A percentile compares a stretch with the other conserved stretches of the same genome.
phyloP scores from a whole-genome alignment of 2,113 vertebrate genomes.

The Monarcha castaneiventris region DNA sequence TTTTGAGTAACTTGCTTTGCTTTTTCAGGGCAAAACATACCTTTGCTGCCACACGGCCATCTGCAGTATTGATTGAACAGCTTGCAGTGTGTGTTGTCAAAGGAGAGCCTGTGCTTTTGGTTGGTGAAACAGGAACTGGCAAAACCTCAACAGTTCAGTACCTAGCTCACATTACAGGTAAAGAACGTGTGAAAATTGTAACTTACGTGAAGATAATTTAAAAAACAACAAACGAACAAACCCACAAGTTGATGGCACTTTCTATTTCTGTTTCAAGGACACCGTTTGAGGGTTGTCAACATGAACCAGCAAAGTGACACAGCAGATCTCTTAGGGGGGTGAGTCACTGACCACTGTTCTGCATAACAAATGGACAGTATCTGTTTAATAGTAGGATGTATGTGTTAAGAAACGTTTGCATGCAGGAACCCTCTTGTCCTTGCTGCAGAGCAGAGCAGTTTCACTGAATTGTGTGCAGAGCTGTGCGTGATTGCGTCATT shows the following conservation, averaged over 20 bases:
- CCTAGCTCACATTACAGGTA: constrained; percentile 89
- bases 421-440: not conserved
- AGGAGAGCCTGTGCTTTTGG: constrained; percentile 89
- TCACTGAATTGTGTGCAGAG: not conserved
- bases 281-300: constrained; percentile 87
- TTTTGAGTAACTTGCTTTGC: not conserved
- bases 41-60: constrained; percentile 91
- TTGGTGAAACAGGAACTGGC: constrained; percentile 95
- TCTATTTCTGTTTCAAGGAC: constrained; percentile 75
- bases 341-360: constrained; percentile 52
- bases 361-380: not conserved
- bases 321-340: constrained; percentile 95
- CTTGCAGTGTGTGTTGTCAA: constrained; percentile 87
- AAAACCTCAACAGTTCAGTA: constrained; percentile 96
- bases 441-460: not conserved
- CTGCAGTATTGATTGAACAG: constrained; percentile 90
- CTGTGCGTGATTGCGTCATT: not conserved
- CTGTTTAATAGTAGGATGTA: not conserved
- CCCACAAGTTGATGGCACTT: not conserved
- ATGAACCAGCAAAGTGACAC: constrained; percentile 99
- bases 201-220: not conserved
- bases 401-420: not conserved
- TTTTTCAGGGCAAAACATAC: constrained; percentile 78
- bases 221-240: not conserved
- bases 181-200: not conserved